These are phyloP conservation scores for Talpa occidentalis DNA, from an alignment of 2,113 vertebrate genomes.

Conservation along the genomic window DNA sequence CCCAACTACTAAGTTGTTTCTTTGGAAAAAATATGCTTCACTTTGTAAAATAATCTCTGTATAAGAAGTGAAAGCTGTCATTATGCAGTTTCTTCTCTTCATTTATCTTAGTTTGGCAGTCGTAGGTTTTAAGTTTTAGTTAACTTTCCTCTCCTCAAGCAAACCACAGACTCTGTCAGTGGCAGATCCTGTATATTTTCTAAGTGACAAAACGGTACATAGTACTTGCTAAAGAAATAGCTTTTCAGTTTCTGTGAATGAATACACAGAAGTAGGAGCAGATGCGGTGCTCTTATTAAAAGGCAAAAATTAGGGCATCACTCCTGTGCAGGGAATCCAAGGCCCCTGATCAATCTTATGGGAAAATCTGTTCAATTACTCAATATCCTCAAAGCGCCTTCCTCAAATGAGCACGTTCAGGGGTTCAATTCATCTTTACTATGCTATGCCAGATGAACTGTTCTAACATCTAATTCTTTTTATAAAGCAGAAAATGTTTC, in stretches of 20 bases:
- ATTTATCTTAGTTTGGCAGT: neutral
- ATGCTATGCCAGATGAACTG: slow-evolving; percentile 69
- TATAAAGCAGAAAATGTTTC: slow-evolving; percentile 87
- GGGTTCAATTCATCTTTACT: slow-evolving; percentile 72
- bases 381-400: slow-evolving; percentile 66
- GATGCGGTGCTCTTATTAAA: slow-evolving; percentile 56
- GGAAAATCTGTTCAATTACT: slow-evolving; percentile 79
- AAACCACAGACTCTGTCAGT: neutral
- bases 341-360: slow-evolving; percentile 22
- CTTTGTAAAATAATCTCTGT: neutral
- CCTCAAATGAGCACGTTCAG: slow-evolving; percentile 72
- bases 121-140: neutral
- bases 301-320: slow-evolving; percentile 70
- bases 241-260: slow-evolving; percentile 25
- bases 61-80: neutral
- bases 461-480: slow-evolving; percentile 77
- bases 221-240: slow-evolving; percentile 13
- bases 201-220: neutral
- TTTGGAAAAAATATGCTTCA: neutral
- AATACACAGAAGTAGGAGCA: slow-evolving; percentile 56
- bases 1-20: neutral
- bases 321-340: slow-evolving; percentile 16
- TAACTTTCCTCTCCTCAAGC: neutral
- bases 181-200: neutral
- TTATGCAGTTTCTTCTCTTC: neutral